These are phyloP conservation scores for Syngnathus typhle DNA, from an alignment of 2,113 vertebrate genomes.

Conservation along the genomic window DNA sequence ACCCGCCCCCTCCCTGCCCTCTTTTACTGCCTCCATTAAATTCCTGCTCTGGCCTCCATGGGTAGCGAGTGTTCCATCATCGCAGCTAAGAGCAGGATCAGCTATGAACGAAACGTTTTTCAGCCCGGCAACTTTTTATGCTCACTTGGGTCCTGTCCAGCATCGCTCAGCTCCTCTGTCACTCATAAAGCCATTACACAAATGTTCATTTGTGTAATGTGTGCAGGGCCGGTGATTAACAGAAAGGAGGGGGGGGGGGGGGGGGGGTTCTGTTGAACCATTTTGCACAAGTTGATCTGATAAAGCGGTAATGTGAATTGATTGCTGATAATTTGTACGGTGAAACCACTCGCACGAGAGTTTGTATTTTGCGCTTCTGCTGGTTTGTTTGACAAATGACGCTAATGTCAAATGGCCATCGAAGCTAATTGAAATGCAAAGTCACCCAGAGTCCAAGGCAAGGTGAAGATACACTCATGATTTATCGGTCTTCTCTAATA, in stretches of 20 bases:
- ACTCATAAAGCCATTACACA: constrained; percentile 1
- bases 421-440: constrained; percentile 26
- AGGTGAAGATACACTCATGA: constrained; percentile 29
- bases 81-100: neutral
- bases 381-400: constrained; percentile 4
- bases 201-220: neutral
- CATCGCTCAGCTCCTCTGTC: constrained; percentile 4
- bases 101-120: neutral
- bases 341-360: neutral
- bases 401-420: neutral
- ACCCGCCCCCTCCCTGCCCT: neutral
- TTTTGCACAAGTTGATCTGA: neutral
- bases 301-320: neutral
- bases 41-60: neutral
- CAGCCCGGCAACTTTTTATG: neutral
- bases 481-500: neutral
- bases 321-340: neutral
- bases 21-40: constrained; percentile 14
- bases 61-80: constrained; percentile 6
- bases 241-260: neutral
- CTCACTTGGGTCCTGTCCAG: neutral
- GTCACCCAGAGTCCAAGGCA: constrained; percentile 37
- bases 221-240: neutral
- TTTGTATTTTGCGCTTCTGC: neutral
- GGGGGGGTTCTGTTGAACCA: neutral